phyloP scores from a whole-genome alignment of 2,888 invertebrate genomes.

The Stomorhina lunata region DNA sequence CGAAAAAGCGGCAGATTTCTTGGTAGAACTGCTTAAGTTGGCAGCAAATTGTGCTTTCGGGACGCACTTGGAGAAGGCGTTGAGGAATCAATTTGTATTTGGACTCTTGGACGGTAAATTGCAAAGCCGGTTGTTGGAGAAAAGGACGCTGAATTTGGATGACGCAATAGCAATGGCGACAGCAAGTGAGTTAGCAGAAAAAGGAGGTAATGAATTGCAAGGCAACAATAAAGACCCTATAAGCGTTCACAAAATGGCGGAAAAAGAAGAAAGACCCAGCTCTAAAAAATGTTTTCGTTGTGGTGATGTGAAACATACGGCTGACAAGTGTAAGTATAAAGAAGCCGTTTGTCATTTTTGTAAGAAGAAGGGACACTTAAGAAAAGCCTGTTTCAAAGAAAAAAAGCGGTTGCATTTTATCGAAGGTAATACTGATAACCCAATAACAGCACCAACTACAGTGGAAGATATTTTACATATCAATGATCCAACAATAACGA shows the following conservation, averaged over 20 bases:
- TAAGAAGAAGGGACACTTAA: conserved; percentile 39
- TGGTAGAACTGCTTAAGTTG: no score
- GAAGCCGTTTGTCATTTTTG: conserved; percentile 42
- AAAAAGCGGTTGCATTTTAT: no score
- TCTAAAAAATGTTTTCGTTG: conserved; percentile 52
- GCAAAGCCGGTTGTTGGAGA: no score
- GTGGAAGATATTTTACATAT: no score
- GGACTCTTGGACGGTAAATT: no score
- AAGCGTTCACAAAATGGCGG: background rate
- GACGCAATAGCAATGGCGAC: conserved; percentile 1
- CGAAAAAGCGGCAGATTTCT: no score
- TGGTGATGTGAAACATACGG: conserved; percentile 32
- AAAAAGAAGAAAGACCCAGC: background rate
- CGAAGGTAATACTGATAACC: no score
- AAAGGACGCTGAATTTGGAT: conserved; percentile 10
- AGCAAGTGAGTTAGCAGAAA: background rate
- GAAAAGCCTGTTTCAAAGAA: conserved; percentile 26
- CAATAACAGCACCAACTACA: no score
- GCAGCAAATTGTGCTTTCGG: no score
- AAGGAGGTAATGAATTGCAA: conserved; percentile 8
- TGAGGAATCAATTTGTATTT: no score
- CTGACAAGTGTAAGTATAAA: conserved; percentile 20
- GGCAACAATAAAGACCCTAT: background rate
- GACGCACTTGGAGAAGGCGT: no score
- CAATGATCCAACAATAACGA: no score